Conservation (phyloP, 35 echinoderm and acorn worm species). For the Heliocidaris erythrogramma region DNA sequence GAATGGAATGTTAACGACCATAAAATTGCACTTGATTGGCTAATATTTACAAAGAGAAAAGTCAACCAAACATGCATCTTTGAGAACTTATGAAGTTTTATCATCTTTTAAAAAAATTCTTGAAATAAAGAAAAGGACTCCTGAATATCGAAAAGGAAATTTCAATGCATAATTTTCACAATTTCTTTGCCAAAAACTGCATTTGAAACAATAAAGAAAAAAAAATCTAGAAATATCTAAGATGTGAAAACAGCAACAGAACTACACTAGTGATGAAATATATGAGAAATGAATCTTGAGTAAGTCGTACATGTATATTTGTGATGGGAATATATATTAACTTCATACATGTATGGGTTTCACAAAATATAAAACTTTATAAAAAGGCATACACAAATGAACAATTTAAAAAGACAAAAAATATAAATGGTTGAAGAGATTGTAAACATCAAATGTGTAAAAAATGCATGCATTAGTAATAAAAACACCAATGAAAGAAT, state of each 20-base stretch:
- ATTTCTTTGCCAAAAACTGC: neutral
- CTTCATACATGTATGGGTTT: neutral
- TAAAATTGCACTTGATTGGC: neutral
- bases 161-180: neutral
- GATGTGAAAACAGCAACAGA: neutral
- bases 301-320: neutral
- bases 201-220: neutral
- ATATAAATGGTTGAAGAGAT: neutral
- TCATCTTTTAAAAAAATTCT: neutral
- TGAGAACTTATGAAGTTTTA: neutral
- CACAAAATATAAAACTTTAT: neutral
- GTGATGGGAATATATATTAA: neutral
- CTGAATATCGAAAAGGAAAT: neutral
- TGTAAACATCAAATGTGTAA: neutral
- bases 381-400: neutral
- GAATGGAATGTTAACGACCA: neutral
- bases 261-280: neutral
- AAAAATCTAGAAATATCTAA: neutral
- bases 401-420: neutral
- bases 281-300: neutral
- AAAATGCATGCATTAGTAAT: slow-evolving; percentile 6
- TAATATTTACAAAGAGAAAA: neutral
- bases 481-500: neutral
- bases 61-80: neutral
- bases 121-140: neutral